Evolutionary conservation across 2,113 vertebrate species (phyloP), one percentile per base, ranked within the genome.

Genomic region (Cyanistes caeruleus): DNA sequence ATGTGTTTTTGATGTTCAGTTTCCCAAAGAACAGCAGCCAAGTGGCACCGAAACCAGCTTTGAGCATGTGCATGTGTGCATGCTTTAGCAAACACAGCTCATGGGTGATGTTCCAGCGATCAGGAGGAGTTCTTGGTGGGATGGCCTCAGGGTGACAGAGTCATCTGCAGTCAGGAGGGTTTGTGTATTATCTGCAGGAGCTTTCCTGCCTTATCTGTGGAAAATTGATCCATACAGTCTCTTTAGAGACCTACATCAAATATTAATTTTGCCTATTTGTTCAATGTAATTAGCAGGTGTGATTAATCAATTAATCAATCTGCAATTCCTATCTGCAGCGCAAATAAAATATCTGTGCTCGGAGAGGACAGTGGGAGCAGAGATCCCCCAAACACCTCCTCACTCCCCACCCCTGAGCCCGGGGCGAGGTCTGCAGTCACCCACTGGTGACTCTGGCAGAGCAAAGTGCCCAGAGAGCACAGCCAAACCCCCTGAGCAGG

Each of bases 291-390:
- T 92, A 97, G 96, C 89, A 97, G 94, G 81, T 91, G 90, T 95
- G 96, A 97, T 93, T 96, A 95, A 97, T 96, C 90, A 82, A 72
- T 95, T 95, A 96, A 97, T 96, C 97, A 92, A 93, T 92, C 90
- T 89, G 89, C 1, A 53, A 97, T 89, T 83, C 76, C 90, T 95
- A 88, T 78, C n/a, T 87, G 79, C 43, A 87, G 91, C 5, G 3
- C 81, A 53, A 86, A 70, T 21, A 27, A 53, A 86, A 70, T 21
- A 27, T 79, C 88, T 76, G 25, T 30, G 90, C 91, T 86, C 7
- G 4, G 52, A 3, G 9, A 75, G 79, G 84, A 62, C 35, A 5
- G 55, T 5, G 18, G 1, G 18, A 81, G 74, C 77, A 37, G 27
- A 8, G 7, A 70, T 51, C 43, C 52, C 52, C 69, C 84, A 48